These are phyloP conservation scores for Salvelinus namaycush DNA, from an alignment of 2,113 vertebrate genomes.

Conservation along the genomic window DNA sequence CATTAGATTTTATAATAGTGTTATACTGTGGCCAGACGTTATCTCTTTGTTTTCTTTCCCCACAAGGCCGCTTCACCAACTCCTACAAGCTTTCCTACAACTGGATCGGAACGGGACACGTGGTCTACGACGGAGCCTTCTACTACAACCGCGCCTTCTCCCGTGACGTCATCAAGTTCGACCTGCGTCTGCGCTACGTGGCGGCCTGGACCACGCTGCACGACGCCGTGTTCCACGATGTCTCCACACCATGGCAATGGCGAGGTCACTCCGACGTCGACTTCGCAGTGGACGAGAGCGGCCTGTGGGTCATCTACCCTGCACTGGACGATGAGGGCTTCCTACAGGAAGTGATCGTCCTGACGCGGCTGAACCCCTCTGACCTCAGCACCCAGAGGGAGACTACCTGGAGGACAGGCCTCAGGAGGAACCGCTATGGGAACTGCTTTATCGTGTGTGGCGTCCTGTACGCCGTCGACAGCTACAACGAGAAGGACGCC, in stretches of 20 bases:
- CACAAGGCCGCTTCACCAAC: conserved; percentile 89
- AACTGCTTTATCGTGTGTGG: conserved; percentile 96
- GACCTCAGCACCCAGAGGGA: conserved; percentile 92
- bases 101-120: conserved; percentile 95
- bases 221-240: conserved; percentile 83
- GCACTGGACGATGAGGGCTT: conserved; percentile 90
- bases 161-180: conserved; percentile 92
- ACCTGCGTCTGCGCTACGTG: conserved; percentile 86
- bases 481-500: conserved; percentile 84
- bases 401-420: conserved; percentile 93
- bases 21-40: background rate
- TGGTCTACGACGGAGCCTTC: conserved; percentile 89
- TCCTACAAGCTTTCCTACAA: conserved; percentile 96
- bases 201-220: conserved; percentile 95
- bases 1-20: too few relatives aligned
- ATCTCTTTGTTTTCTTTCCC: background rate
- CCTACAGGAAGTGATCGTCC: conserved; percentile 88
- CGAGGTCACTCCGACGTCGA: conserved; percentile 87
- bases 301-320: conserved; percentile 94
- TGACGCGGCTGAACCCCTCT: conserved; percentile 85
- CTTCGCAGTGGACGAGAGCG: conserved; percentile 92
- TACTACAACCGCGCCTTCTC: conserved; percentile 97
- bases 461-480: conserved; percentile 94
- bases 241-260: conserved; percentile 87
- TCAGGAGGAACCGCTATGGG: conserved; percentile 86